Evolutionary conservation across 2,888 invertebrate species (phyloP).

Genomic region (Tubulanus polymorphus): DNA sequence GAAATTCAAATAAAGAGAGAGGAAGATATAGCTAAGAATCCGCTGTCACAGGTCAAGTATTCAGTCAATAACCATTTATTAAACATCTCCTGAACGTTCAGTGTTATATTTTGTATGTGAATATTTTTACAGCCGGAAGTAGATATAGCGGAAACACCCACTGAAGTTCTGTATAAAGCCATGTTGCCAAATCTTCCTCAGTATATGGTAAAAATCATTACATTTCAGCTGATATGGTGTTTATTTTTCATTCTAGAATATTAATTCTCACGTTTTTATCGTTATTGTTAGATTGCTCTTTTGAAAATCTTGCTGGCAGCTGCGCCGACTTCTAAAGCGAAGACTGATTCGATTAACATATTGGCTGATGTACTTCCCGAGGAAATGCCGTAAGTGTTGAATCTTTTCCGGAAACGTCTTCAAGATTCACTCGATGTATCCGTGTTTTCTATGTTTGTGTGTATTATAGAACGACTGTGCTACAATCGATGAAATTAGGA

Average conservation of each 20-base stretch:
- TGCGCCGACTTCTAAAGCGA: conserved; percentile 94
- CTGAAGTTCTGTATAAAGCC: conserved; percentile 87
- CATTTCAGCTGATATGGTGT: too few relatives aligned
- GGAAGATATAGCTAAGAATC: conserved; percentile 85
- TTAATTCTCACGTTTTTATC: neutral
- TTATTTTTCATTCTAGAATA: too few relatives aligned
- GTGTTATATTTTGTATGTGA: neutral
- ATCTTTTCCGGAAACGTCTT: neutral
- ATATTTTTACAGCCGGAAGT: conserved; percentile 32
- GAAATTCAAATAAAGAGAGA: conserved; percentile 89
- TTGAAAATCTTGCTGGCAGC: conserved; percentile 95
- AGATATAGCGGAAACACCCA: conserved; percentile 74
- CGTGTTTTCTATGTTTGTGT: neutral
- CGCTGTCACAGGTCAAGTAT: conserved; percentile 66
- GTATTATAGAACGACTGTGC: conserved; percentile 71
- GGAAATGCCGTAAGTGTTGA: conserved; percentile 80
- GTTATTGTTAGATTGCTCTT: conserved; percentile 67
- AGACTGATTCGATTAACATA: conserved; percentile 96
- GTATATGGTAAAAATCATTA: conserved; percentile 71
- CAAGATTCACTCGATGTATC: neutral
- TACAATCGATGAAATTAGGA: conserved; percentile 90
- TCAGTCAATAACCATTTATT: neutral
- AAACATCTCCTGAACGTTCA: too few relatives aligned
- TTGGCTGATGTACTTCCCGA: conserved; percentile 96
- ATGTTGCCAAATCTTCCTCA: conserved; percentile 94